Evolutionary conservation across 1,140 invertebrate species (phyloP).

Genomic region (Goniozus legneri): DNA sequence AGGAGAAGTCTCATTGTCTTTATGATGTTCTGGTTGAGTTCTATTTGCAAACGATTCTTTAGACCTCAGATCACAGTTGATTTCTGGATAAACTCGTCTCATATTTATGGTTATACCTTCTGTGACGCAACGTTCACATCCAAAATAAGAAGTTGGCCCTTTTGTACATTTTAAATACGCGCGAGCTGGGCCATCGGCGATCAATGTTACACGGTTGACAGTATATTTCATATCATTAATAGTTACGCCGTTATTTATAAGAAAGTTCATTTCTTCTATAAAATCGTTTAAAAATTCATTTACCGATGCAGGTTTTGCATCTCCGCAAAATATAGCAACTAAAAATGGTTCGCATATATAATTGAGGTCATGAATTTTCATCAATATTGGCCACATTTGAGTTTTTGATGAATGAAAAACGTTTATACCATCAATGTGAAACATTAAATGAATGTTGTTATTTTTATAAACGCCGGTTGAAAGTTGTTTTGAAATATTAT

Average conservation of each 20-base stretch:
- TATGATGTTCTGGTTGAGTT: constrained; percentile 17
- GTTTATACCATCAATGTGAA: constrained; percentile 16
- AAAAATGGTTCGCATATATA: constrained; percentile 16
- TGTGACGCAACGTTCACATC: constrained; percentile 17
- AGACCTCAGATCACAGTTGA: constrained; percentile 14
- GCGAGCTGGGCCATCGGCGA: constrained; percentile 16
- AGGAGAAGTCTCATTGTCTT: constrained; percentile 6
- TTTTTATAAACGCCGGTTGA: too few species aligned
- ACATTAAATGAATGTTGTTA: too few species aligned
- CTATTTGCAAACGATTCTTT: constrained; percentile 15
- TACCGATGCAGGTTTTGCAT: constrained; percentile 12
- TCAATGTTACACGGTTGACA: constrained; percentile 12
- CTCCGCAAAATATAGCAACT: constrained; percentile 15
- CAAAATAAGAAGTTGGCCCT: constrained; percentile 16
- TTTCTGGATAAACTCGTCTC: constrained; percentile 17
- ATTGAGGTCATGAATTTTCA: constrained; percentile 14
- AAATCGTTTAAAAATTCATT: constrained; percentile 18
- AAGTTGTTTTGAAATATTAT: too few species aligned
- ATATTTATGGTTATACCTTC: constrained; percentile 9
- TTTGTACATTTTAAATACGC: constrained; percentile 19
- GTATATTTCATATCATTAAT: constrained; percentile 5
- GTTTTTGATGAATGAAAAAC: constrained; percentile 11
- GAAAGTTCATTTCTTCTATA: constrained; percentile 12
- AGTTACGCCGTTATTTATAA: constrained; percentile 4
- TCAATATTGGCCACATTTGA: constrained; percentile 16